phyloP scores from a whole-genome alignment of 2,113 vertebrate genomes.

The Herpetotheres cachinnans region DNA sequence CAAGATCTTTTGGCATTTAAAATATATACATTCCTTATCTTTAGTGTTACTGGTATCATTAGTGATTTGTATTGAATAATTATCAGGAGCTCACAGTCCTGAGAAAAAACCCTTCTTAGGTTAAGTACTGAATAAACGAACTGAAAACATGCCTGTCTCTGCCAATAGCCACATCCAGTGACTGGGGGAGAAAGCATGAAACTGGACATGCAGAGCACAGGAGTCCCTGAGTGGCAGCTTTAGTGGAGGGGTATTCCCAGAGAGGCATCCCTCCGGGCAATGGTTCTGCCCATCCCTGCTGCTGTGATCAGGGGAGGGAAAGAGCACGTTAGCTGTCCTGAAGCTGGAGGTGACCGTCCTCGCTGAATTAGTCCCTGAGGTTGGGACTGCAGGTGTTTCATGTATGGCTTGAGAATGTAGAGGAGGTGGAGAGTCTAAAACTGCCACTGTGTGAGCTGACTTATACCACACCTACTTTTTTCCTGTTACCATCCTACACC shows the following conservation, averaged over 20 bases:
- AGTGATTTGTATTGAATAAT: not conserved
- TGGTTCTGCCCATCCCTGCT: not conserved
- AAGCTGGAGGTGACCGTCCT: not conserved
- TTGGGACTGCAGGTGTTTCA: not conserved
- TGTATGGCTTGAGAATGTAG: too few relatives aligned
- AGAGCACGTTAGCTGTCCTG: not conserved
- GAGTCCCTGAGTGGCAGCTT: too few relatives aligned
- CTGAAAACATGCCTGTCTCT: not conserved
- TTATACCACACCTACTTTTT: accelerated
- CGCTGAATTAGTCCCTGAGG: not conserved
- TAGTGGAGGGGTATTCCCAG: not conserved
- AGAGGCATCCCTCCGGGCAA: not conserved
- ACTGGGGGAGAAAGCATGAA: too few relatives aligned
- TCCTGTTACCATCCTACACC: not conserved
- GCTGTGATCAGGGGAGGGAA: not conserved
- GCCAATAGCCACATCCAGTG: not conserved
- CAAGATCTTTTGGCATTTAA: not conserved
- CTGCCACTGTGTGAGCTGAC: not conserved
- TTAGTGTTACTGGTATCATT: not conserved
- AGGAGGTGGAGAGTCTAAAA: not conserved
- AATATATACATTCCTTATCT: not conserved
- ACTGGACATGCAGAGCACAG: accelerated
- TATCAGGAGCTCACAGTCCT: not conserved
- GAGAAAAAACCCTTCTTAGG: not conserved
- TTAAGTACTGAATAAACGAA: not conserved